Evolutionary conservation across 2,113 vertebrate genomes (phyloP), one percentile per base, ranked within the genome.

Genomic region (Catharus fuscescens): DNA sequence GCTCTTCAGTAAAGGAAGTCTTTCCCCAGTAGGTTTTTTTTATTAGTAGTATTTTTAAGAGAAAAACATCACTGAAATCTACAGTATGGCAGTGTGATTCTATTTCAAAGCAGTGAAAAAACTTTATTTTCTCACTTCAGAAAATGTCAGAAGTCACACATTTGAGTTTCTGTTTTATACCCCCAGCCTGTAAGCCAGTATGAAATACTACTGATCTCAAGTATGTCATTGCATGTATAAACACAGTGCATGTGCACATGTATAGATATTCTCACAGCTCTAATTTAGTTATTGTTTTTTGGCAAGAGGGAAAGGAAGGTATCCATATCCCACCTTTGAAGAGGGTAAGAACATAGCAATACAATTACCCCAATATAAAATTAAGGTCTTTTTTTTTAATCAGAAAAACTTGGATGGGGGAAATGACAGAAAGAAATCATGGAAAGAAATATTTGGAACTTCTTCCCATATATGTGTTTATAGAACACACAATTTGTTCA

Each of bases 1-100:
- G 72, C 12, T 92, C 66, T 93, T 92, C 96, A 97, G 95, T 88
- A 96, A 92, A 96, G 67, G 84, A 92, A 97, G 82, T 73, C 57
- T 93, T 97, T 96, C 77, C 86, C 54, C 76, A 73, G 4, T 34
- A 93, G 29, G 93, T 79, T 32, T 50, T 44, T 17, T 66, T 79
- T 47, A 40, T 66, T 16, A 50, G 14, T 26, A 50, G 18, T 53
- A 36, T 85, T 77, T 87, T 48, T 86, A 26, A 73, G 86, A 93
- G 80, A 88, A 56, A 97, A 96, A 81, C 70, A 79, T 88, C 45
- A 52, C 64, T 78, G 60, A 93, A 95, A 88, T 94, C 23, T 77
- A 44, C 32, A 73, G 31, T 82, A 86, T 79, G 69, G 32, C 17
- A 83, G 36, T 29, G 36, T 64, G 57, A 76, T 85, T 95, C 42